Base-by-base conservation (phyloP, 2,113 vertebrate species). In the Ameiurus melas region DNA sequence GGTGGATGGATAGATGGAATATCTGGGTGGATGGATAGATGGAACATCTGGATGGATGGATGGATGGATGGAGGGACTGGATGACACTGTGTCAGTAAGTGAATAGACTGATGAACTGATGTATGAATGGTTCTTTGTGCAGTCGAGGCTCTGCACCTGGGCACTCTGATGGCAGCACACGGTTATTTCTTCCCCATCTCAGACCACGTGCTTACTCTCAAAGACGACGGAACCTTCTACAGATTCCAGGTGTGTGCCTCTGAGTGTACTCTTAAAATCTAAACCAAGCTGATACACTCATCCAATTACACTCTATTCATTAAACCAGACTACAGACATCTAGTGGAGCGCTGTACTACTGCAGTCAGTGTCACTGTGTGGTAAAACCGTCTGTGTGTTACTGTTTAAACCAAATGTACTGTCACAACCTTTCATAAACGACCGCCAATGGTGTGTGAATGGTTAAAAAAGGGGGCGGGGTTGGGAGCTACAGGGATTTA, bases 141-240 rank as follows among this genome's bases (percentile, higher is more conserved):
- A 99, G 98, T 98, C 93, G 98, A 99, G 91, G 98, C 98, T 6
- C 96, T 99, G 85, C 98, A 99, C 94, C 92, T 99, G 93, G 98
- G 98, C 88, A 98, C 97, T 1, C 91, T 99, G 93, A 99, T 99
- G 97, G 98, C 98, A 88, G 98, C 98, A 78, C 97, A 99, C 8
- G 98, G 98, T 51, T 99, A 99, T 95, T 99, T 99, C 96, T 99
- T 99, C 91, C 98, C 98, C 55, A 99, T 99, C 94, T 99, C 98
- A 90, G 98, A 99, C 87, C 98, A 99, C 39, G 98, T 99, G 91
- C 96, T 99, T 91, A 98, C 97, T 1, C 95, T 99, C 87, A 99
- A 99, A 95, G 98, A 99, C 88, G 98, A 99, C 71, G 97, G 97
- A 85, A 99, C 98, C 77, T 99, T 99, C 95, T 99, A 99, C 94